phyloP scores from a whole-genome alignment of 2,797 vertebrate species.

The Coendou prehensilis region DNA sequence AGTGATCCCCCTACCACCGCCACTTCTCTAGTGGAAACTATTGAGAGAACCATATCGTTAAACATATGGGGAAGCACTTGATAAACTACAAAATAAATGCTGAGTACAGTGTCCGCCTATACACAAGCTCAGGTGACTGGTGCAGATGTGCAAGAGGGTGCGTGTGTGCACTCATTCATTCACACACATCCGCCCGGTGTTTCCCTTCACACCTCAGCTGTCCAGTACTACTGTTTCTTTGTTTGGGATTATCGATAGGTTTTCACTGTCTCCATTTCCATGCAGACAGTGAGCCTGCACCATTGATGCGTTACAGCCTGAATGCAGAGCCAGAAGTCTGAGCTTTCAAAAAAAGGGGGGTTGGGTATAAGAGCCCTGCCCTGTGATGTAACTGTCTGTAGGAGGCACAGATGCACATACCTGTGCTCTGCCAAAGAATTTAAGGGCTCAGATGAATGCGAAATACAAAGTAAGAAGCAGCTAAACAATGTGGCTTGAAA shows the following conservation, averaged over 20 bases:
- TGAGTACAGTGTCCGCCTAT: background rate
- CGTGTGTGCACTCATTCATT: accelerated
- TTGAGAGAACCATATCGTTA: background rate
- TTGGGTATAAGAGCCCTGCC: background rate
- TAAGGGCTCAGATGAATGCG: background rate
- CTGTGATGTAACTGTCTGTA: background rate
- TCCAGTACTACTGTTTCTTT: background rate
- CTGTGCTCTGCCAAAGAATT: background rate
- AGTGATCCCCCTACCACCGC: background rate
- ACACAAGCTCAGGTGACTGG: background rate
- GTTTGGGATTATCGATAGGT: background rate
- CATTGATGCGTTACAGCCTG: background rate
- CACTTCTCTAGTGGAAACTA: background rate
- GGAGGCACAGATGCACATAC: background rate
- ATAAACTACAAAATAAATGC: background rate
- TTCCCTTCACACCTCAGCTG: background rate
- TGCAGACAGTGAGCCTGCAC: background rate
- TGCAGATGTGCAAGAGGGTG: accelerated
- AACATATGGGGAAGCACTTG: background rate
- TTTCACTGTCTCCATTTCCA: conserved; percentile 31
- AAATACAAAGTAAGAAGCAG: background rate
- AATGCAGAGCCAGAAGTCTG: conserved; percentile 46
- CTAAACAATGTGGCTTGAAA: background rate
- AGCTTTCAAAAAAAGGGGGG: background rate
- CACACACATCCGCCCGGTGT: accelerated